phyloP scores from a whole-genome alignment of 2,888 invertebrate species.

The Melanargia galathea region DNA sequence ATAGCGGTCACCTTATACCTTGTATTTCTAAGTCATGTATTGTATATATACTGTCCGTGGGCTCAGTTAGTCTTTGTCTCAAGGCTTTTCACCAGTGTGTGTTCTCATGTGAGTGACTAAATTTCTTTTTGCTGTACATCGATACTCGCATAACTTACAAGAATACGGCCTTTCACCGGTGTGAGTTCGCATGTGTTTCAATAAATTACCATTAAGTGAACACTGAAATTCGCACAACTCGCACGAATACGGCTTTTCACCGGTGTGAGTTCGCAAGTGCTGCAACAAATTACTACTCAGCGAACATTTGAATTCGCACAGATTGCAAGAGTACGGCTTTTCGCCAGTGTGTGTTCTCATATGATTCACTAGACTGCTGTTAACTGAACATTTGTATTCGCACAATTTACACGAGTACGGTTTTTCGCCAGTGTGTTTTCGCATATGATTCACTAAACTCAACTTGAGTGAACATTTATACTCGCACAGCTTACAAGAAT shows the following conservation, averaged over 20 bases:
- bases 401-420: neutral
- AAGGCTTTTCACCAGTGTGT: neutral
- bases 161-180: slow-evolving; percentile 9
- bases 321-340: too few relatives aligned
- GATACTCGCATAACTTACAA: neutral
- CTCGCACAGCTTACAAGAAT: neutral
- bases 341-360: too few relatives aligned
- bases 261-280: neutral
- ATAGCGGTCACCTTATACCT: too few relatives aligned
- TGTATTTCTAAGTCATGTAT: too few relatives aligned
- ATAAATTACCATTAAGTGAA: neutral
- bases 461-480: neutral
- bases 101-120: neutral
- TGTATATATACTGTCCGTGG: too few relatives aligned
- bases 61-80: too few relatives aligned
- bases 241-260: neutral
- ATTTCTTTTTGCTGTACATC: too few relatives aligned
- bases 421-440: neutral
- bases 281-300: too few relatives aligned
- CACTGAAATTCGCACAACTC: neutral
- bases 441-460: neutral
- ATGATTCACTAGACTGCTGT: neutral
- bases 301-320: too few relatives aligned
- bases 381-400: neutral
- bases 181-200: neutral